A percentile compares a stretch with the other conserved stretches of the same genome.
Conservation (phyloP, 2,888 invertebrate species). For the Athalia circularis region DNA sequence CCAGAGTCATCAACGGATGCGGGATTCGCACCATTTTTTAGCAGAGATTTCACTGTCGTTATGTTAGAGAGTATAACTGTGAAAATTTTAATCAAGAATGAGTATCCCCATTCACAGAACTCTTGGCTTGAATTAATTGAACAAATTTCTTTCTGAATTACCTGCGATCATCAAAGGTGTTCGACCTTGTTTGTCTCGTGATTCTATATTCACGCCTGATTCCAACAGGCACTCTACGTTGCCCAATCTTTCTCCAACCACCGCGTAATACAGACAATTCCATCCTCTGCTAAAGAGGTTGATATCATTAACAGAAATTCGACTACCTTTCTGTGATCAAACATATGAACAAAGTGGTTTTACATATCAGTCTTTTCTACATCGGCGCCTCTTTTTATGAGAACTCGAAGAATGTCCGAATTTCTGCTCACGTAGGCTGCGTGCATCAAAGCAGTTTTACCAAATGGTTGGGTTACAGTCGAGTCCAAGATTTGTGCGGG, state of each 20-base stretch:
- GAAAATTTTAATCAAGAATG: not conserved
- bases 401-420: slow-evolving; percentile 53
- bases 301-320: not conserved
- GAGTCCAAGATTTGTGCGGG: slow-evolving; percentile 50
- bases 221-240: slow-evolving; percentile 56
- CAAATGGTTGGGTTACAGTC: slow-evolving; percentile 54
- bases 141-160: slow-evolving; percentile 29
- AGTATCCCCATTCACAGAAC: too few species aligned
- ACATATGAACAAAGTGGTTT: slow-evolving; percentile 31
- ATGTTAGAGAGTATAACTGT: slow-evolving; percentile 56
- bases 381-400: slow-evolving; percentile 57
- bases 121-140: not conserved
- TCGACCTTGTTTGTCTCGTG: slow-evolving; percentile 52
- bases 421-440: slow-evolving; percentile 54
- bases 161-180: slow-evolving; percentile 60
- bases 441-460: slow-evolving; percentile 59
- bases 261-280: slow-evolving; percentile 58
- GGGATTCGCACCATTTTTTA: slow-evolving; percentile 53
- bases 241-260: slow-evolving; percentile 53
- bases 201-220: slow-evolving; percentile 47
- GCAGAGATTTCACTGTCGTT: slow-evolving; percentile 51
- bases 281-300: slow-evolving; percentile 57
- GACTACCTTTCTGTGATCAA: not conserved
- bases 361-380: slow-evolving; percentile 54
- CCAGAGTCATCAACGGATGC: slow-evolving; percentile 50